Base-by-base conservation (phyloP, 2,113 vertebrate species). In the Poeciliopsis retropinna region DNA sequence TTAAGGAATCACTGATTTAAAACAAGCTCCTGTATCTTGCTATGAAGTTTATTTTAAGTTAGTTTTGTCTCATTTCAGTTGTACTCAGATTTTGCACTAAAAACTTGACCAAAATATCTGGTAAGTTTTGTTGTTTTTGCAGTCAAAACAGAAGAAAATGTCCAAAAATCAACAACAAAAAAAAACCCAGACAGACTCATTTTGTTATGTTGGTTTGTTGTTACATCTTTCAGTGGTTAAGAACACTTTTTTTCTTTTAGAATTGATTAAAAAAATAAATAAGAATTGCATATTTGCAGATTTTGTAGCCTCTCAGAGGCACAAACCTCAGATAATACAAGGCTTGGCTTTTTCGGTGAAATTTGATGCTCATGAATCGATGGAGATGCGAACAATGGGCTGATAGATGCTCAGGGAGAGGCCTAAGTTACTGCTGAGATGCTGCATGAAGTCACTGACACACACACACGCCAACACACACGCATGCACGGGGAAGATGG, bases 271-370 rank as follows among this genome's bases (percentile, higher is more conserved):
- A 96, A 95, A 96, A 95, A 93, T 95, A 95, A 95, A 95, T 95
- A 95, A 94, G 94, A 96, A 96, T 97, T 96, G 95, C 96, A 96
- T 97, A 97, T 95, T 96, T 95, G 95, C 95, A 95, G 96, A 96
- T 95, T 96, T 94, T 95, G 96, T 94, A 93, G 96, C 95, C 94
- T 93, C 92, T 95, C 92, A 95, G 96, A 97, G 95, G 89, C 94
- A 95, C 93, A 95, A 95, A 96, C 94, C 93, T 96, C 91, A 85
- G 93, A 90, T 92, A 91, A 92, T 85, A 93, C 89, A 94, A 94
- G 92, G 93, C 92, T 95, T 89, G 93, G 94, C 94, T 95, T 95
- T 51, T 95, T 95, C 93, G 94, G 95, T 91, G 92, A 92, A 90
- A 91, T 92, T 87, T 84, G 74, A 94, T 88, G 85, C 87, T 91